These are phyloP conservation scores for Menidia beryllina DNA, from an alignment of 2,113 vertebrate species.

Conservation along the genomic window DNA sequence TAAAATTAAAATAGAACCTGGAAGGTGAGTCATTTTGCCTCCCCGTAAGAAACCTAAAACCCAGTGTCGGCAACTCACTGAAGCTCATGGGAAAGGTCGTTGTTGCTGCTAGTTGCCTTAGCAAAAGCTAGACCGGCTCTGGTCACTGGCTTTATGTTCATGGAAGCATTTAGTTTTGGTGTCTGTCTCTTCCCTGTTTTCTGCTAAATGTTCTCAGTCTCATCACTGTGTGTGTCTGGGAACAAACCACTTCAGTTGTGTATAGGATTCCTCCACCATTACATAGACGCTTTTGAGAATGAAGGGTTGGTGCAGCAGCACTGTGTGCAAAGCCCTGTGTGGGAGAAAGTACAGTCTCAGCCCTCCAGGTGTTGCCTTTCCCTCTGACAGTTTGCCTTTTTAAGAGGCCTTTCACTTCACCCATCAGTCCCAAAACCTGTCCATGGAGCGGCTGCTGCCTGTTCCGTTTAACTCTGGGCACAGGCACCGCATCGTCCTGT, in stretches of 20 bases:
- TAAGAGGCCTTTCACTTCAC: constrained; percentile 47
- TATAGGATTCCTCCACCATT: constrained; percentile 3
- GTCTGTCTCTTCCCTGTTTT: not conserved
- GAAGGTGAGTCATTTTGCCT: constrained; percentile 35
- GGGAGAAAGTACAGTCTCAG: constrained; percentile 8
- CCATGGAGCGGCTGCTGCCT: constrained; percentile 38
- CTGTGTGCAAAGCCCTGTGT: constrained; percentile 1
- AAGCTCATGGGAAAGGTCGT: constrained; percentile 33
- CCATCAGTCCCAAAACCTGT: constrained; percentile 58
- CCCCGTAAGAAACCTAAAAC: constrained; percentile 47
- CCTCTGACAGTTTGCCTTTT: constrained; percentile 34
- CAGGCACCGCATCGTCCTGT: constrained; percentile 7
- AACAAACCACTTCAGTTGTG: not conserved
- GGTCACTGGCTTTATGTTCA: not conserved
- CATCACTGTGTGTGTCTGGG: not conserved
- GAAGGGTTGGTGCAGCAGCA: constrained; percentile 1
- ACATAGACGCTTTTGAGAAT: constrained; percentile 4
- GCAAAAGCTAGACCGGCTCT: constrained; percentile 16
- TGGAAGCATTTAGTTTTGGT: constrained; percentile 9
- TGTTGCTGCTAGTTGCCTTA: constrained; percentile 8
- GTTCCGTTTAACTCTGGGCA: constrained; percentile 48
- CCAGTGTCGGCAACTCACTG: constrained; percentile 36
- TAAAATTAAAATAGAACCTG: constrained; percentile 3
- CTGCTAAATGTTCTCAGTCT: not conserved
- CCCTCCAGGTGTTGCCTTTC: constrained; percentile 20